Evolutionary conservation across 2,797 vertebrate genomes (phyloP), one percentile per base, ranked within the genome.

Genomic region (Phaenicophaeus curvirostris): DNA sequence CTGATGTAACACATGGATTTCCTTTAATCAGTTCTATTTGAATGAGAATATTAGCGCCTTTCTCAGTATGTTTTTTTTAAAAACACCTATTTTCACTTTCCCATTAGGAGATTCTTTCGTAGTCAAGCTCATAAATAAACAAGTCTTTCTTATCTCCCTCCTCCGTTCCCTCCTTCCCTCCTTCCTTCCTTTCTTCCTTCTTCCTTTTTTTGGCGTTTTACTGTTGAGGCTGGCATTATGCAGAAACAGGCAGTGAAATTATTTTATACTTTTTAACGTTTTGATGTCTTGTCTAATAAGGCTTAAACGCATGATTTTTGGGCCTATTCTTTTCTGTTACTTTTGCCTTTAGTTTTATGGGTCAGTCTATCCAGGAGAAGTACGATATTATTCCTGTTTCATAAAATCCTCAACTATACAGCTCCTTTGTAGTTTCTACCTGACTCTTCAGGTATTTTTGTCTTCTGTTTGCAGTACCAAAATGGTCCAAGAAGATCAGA

Each of bases 11-110:
- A 58, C 62, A 24, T 37, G 33, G 48, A n/a, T 91, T 68, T 86
- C 31, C 73, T 90, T 80, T 77, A 33, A 72, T 75, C 75, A 59
- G 0, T 46, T 39, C 68, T 71, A 13, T 83, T 33, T 71, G 68
- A 94, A 42, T n/a, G 51, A 82, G 23, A 90, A 25, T 39, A 44
- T 48, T 62, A 35, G 13, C 27, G 83, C 79, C 37, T 77, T 80
- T 55, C 44, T 80, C 2, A 2, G 68, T 42, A 16, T 76, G 35
- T 63, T 89, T 20, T 21, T 63, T 89, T 20, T 9, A 46, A 87
- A 68, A 87, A 92, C n/a, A 73, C 24, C 3, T 58, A 55, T 92
- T 94, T 96, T 76, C 19, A 30, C 50, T 92, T 82, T 89, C 42
- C 53, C 17, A 46, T 66, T 72, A 78, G 61, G 66, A 84, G 77